Base-by-base conservation (phyloP, 2,888 invertebrate species). In the Prosopocoilus inquinatus region DNA sequence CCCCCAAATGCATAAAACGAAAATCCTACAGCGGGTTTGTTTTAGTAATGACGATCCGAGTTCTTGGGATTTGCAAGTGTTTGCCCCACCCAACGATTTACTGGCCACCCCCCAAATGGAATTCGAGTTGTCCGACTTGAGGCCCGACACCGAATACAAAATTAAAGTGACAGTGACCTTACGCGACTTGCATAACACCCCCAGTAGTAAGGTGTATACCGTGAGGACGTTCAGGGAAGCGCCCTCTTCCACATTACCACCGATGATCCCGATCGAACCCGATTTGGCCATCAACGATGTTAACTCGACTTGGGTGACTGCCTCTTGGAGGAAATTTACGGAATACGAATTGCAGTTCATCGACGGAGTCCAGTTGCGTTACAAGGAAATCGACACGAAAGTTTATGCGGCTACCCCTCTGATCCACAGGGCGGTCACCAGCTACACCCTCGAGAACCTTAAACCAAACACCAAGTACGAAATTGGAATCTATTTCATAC, bases 341-440 rank as follows among this genome's bases (percentile, higher is more conserved):
- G 89, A 90, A 55, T 85, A 88, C 41, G 94, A 94, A 71, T 75
- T 91, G 61, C 87, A 88, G 66, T 90, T 89, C 67, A 90, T 94
- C 53, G 94, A 95, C 69, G 94, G 93, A 1, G 87, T 94, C 41
- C 94, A 94, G 77, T 78, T 95, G 63, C 85, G 92, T 64, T 94
- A 90, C 74, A 90, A 91, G 67, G 90, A 91, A 70, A 82, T 87
- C 7, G 89, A 89, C 53, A 89, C 88, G 34, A 90, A 90, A 68
- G 88, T 92, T 56, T 94, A 91, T 75, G 88, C 88, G 20, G 90
- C 90, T 59, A 91, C 94, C 0, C 91, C 93, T 15, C 75, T 94
- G 16, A 87, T 95, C 33, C 94, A 95, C 72, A 84, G 86, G 65
- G 89, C 92, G 7, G 85, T 93, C 0, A 90, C 89, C 0, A 83